phyloP scores from a whole-genome alignment of 2,113 vertebrate species.

The Chrysochloris asiatica region DNA sequence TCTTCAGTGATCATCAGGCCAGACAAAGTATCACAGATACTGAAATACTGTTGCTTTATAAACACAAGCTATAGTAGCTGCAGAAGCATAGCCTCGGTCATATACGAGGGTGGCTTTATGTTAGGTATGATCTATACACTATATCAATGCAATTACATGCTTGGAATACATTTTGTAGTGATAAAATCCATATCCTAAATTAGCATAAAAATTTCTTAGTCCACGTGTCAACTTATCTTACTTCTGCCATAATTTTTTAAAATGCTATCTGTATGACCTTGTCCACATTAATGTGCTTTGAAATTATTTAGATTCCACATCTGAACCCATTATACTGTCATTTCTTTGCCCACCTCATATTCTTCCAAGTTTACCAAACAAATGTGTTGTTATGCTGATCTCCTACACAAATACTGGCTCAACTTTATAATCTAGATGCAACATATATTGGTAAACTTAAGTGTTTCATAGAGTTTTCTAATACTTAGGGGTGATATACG shows the following conservation, averaged over 20 bases:
- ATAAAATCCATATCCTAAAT: background rate
- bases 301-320: background rate
- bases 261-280: background rate
- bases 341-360: background rate
- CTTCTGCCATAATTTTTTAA: constrained; percentile 1
- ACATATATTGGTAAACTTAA: too few species aligned
- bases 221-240: background rate
- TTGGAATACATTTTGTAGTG: background rate
- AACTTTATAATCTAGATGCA: too few species aligned
- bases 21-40: too few species aligned
- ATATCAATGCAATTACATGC: too few species aligned
- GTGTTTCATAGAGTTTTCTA: too few species aligned
- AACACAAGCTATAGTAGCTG: too few species aligned
- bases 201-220: background rate
- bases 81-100: too few species aligned
- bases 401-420: background rate
- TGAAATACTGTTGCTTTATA: too few species aligned
- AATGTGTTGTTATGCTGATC: background rate
- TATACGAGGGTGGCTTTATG: too few species aligned
- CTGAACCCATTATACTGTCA: background rate
- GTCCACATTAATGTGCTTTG: background rate
- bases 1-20: too few species aligned
- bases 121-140: too few species aligned
- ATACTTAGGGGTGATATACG: too few species aligned
- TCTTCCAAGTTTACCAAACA: background rate